Percentiles rank a stretch among this genome's conserved stretches.
Conservation (phyloP, 2,797 vertebrate species). For the Chanos chanos region DNA sequence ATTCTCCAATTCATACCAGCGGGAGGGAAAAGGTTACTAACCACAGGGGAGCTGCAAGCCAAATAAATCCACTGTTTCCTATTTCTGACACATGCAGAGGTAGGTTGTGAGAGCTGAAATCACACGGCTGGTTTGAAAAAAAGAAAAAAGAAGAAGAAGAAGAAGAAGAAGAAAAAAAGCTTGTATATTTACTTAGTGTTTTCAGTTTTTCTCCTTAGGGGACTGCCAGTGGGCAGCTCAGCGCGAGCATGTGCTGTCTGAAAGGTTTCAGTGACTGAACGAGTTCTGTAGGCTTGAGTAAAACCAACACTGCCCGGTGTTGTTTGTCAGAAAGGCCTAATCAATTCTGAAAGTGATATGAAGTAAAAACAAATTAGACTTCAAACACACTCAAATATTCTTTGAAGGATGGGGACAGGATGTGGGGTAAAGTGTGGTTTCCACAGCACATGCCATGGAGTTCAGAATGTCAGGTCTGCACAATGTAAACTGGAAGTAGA, state of each 20-base stretch:
- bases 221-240: slow-evolving; percentile 62
- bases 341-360: slow-evolving; percentile 72
- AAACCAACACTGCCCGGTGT: slow-evolving; percentile 54
- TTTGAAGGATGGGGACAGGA: slow-evolving; percentile 60
- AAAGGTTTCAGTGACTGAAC: slow-evolving; percentile 54
- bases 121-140: slow-evolving; percentile 63
- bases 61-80: slow-evolving; percentile 68
- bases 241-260: slow-evolving; percentile 58
- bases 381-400: slow-evolving; percentile 68
- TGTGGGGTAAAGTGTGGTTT: slow-evolving; percentile 51
- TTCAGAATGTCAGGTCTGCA: slow-evolving; percentile 52
- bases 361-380: slow-evolving; percentile 75
- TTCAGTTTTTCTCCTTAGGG: slow-evolving; percentile 56
- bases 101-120: slow-evolving; percentile 68
- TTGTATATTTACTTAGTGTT: slow-evolving; percentile 66
- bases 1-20: slow-evolving; percentile 50
- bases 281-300: slow-evolving; percentile 56
- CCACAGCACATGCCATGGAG: slow-evolving; percentile 56
- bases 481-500: slow-evolving; percentile 58
- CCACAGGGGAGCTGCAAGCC: slow-evolving; percentile 53
- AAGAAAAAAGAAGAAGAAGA: too few relatives aligned
- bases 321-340: slow-evolving; percentile 62
- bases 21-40: slow-evolving; percentile 54
- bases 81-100: slow-evolving; percentile 60
- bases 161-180: too few relatives aligned